Conservation (phyloP, 1,140 invertebrate genomes). For the Mya arenaria region DNA sequence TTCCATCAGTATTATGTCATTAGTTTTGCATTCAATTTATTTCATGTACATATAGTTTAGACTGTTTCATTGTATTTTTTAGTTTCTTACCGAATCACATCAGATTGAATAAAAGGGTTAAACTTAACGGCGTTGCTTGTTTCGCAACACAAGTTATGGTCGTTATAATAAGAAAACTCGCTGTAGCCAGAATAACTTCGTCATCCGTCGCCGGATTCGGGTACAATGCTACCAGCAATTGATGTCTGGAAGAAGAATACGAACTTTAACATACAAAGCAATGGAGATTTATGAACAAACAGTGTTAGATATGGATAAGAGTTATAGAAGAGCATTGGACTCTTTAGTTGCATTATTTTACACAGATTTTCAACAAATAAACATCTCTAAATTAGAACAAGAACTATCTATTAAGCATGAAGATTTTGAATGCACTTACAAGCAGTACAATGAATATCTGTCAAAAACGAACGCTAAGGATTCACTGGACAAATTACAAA, state of each 20-base stretch:
- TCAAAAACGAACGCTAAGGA: not conserved
- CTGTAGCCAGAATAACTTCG: too few species aligned
- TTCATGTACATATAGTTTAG: too few species aligned
- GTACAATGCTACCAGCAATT: too few species aligned
- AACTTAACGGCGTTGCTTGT: too few species aligned
- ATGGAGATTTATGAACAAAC: not conserved
- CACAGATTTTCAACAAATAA: not conserved
- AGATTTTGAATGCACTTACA: not conserved
- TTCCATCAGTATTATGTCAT: too few species aligned
- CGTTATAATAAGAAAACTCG: too few species aligned
- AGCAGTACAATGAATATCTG: not conserved
- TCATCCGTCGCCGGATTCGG: too few species aligned
- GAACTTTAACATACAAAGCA: not conserved
- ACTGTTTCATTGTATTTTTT: too few species aligned
- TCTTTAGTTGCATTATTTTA: not conserved
- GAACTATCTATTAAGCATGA: not conserved
- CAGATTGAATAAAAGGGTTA: too few species aligned
- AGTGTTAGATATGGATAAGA: not conserved
- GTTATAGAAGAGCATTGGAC: not conserved
- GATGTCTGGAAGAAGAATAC: not conserved
- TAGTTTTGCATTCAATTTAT: too few species aligned
- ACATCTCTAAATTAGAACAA: not conserved
- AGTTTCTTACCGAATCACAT: too few species aligned
- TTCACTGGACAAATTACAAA: not conserved
- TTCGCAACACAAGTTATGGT: too few species aligned